phyloP scores from a whole-genome alignment of 1,140 invertebrate genomes.

The Hypsibius dujardini region DNA sequence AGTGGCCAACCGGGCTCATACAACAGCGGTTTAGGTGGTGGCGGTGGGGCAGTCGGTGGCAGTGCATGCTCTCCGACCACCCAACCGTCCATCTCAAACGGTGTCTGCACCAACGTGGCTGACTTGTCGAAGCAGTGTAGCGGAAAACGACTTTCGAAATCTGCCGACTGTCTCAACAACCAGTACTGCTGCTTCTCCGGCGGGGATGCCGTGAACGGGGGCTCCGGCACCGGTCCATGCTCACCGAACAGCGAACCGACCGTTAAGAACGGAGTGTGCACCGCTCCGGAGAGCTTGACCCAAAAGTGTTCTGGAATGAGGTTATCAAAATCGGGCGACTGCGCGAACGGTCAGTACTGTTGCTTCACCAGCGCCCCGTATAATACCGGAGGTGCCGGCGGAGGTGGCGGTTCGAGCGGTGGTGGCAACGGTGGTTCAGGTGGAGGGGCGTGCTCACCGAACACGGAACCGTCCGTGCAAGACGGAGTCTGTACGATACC shows the following conservation, averaged over 20 bases:
- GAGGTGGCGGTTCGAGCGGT: too few species aligned
- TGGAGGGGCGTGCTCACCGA: background rate
- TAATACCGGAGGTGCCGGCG: too few species aligned
- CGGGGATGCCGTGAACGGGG: background rate
- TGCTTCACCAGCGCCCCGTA: background rate
- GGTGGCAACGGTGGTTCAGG: too few species aligned
- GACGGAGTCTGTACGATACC: background rate
- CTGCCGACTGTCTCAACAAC: background rate
- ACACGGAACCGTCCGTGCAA: background rate
- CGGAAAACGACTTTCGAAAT: background rate
- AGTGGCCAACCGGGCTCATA: too few species aligned
- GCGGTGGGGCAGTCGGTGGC: background rate
- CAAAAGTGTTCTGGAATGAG: background rate
- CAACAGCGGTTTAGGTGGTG: too few species aligned
- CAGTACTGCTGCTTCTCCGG: constrained; percentile 7
- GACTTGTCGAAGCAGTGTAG: background rate
- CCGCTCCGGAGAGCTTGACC: background rate
- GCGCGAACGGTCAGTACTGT: background rate
- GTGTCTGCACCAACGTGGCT: background rate
- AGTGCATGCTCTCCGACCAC: background rate
- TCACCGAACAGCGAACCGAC: background rate
- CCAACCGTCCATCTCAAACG: background rate
- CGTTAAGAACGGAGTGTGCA: background rate
- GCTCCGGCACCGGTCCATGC: background rate
- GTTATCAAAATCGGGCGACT: background rate